phyloP scores from a whole-genome alignment of 2,888 invertebrate genomes.

The Mesorhabditis belari region DNA sequence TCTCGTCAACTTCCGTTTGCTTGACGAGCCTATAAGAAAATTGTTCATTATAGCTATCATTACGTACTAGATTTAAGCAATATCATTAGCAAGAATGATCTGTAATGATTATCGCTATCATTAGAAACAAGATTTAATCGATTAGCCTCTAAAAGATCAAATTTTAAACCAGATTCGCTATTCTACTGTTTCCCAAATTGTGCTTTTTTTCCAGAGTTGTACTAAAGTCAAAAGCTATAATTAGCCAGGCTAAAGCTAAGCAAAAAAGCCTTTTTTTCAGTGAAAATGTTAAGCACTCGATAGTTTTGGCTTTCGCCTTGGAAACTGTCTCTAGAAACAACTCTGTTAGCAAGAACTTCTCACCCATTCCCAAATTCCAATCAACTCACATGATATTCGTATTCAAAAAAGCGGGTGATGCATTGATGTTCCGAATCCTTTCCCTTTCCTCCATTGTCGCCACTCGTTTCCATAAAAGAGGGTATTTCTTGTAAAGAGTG shows the following conservation, averaged over 20 bases:
- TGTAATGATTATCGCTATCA: no score
- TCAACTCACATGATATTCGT: constrained; percentile 75
- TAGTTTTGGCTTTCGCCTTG: no score
- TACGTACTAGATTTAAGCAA: no score
- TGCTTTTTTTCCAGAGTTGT: background rate
- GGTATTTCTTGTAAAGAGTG: constrained; percentile 93
- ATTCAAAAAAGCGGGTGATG: constrained; percentile 38
- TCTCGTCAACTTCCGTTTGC: constrained; percentile 78
- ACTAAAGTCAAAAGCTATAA: no score
- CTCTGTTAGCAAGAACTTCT: no score
- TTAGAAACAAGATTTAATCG: no score
- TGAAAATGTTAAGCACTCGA: no score
- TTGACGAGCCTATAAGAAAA: constrained; percentile 63
- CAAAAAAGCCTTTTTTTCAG: no score
- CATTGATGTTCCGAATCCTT: constrained; percentile 65
- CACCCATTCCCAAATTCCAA: background rate
- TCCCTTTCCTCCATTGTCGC: constrained; percentile 92
- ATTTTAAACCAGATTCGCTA: background rate
- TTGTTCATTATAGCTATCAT: no score
- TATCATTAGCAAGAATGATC: no score
- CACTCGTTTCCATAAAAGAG: constrained; percentile 88
- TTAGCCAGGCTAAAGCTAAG: no score
- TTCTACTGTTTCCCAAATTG: background rate
- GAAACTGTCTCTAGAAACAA: background rate
- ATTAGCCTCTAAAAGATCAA: no score